Evolutionary conservation across 2,888 invertebrate species (phyloP).

Genomic region (Peribatodes rhomboidaria): DNA sequence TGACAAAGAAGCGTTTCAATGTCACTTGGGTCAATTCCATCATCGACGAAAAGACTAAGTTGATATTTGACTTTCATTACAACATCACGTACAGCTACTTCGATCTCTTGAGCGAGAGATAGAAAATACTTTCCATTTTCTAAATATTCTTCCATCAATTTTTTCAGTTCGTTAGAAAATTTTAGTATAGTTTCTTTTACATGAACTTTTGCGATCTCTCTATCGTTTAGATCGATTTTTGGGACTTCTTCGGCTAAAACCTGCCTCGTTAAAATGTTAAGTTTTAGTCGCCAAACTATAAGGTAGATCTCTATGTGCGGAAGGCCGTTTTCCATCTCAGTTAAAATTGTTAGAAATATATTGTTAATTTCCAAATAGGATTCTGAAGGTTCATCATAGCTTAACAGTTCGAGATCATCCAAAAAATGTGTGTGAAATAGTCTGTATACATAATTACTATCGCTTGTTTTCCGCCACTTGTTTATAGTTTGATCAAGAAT

Average conservation of each 20-base stretch:
- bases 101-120: slow-evolving; percentile 3
- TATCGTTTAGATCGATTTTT: not conserved
- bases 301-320: slow-evolving; percentile 11
- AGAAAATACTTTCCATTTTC: slow-evolving; percentile 1
- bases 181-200: not conserved
- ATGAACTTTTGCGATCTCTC: no score
- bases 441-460: slow-evolving; percentile 13
- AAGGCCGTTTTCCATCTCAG: not conserved
- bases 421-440: slow-evolving; percentile 5
- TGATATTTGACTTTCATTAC: no score
- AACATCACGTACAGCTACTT: not conserved
- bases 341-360: not conserved
- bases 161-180: not conserved
- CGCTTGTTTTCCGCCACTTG: slow-evolving; percentile 9
- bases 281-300: slow-evolving; percentile 4
- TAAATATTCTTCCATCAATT: slow-evolving; percentile 12
- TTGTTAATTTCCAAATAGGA: slow-evolving; percentile 1
- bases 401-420: not conserved
- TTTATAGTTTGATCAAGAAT: slow-evolving; percentile 1
- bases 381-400: not conserved
- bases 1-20: no score
- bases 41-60: no score
- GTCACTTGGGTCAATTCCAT: no score
- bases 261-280: slow-evolving; percentile 9
- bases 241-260: not conserved